Evolutionary conservation across 2,797 vertebrate species (phyloP), one percentile per base, ranked within the genome.

Genomic region (Phrynocephalus forsythii): DNA sequence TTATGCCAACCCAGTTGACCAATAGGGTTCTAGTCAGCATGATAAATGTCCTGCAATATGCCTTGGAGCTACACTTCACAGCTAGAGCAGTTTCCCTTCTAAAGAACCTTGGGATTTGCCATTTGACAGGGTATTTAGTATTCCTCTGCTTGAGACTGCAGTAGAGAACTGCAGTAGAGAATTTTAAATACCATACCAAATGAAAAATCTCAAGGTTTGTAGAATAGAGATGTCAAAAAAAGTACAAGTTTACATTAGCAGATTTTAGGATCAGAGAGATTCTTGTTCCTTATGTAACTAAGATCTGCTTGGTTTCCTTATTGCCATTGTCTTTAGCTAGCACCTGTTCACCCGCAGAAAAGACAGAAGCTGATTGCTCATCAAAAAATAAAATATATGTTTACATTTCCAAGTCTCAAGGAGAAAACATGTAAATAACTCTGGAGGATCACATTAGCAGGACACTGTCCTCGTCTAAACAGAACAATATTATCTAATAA

Each of bases 271-370:
- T 89, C 50, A 73, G 73, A 48, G 85, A 66, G 5, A 86, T 75
- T 81, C 91, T 84, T 88, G 69, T 75, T 85, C 8, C 87, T 95
- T 94, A 90, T 0, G 0, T 93, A 93, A 91, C 52, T 80, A 86
- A 44, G 84, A 92, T 88, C 92, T 93, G 86, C 30, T 91, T 93
- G 44, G 85, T 48, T 87, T 91, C 33, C 69, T 92, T 48, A 44
- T 91, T 63, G n/a, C 82, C 83, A 77, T 28, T 86, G 81, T 87
- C 94, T 91, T 76, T 72, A 91, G 71, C 56, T 87, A 82, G 91
- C 67, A 81, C 80, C 76, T 91, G 1, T 33, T 94, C 85, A 60
- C 81, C 79, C 84, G 79, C 52, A 87, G 87, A 76, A 16, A 72
- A 80, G 73, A 83, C 86, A 73, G 75, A 60, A 87, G n/a, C n/a